These are phyloP conservation scores for Pseudococcus longispinus DNA, from an alignment of 2,888 invertebrate genomes.

Conservation along the genomic window DNA sequence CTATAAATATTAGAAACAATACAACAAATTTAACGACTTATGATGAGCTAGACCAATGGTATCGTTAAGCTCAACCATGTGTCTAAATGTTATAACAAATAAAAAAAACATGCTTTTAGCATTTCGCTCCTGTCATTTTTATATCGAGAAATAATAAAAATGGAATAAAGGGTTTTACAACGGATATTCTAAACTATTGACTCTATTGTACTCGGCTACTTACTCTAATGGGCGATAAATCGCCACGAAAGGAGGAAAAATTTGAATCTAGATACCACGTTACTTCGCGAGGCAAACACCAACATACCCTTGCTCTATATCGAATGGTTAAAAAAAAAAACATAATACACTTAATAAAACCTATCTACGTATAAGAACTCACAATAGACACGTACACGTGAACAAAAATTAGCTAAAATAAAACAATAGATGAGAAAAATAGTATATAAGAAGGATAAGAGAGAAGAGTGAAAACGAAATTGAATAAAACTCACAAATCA, in stretches of 20 bases:
- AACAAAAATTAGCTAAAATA: neutral
- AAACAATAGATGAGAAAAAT: neutral
- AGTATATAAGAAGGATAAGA: neutral
- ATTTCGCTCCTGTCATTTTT: neutral
- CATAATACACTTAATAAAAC: neutral
- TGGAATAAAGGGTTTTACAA: neutral
- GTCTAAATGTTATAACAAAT: conserved; percentile 26
- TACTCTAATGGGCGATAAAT: neutral
- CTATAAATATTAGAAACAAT: neutral
- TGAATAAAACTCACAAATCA: conserved; percentile 31
- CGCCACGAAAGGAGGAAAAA: neutral
- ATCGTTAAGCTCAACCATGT: conserved; percentile 23
- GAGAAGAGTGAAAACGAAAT: neutral
- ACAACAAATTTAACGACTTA: conserved; percentile 42
- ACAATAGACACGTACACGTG: no score
- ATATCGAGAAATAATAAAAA: neutral
- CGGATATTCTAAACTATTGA: neutral
- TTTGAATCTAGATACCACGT: neutral
- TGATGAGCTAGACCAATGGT: conserved; percentile 24
- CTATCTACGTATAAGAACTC: no score
- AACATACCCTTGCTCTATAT: no score
- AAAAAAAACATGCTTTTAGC: conserved; percentile 32
- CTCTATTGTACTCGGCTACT: neutral
- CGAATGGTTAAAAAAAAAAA: neutral
- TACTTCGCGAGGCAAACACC: no score